Percentiles rank a stretch among this genome's conserved stretches.
Conservation (phyloP, 1,140 invertebrate species). For the Zaprionus davidi region DNA sequence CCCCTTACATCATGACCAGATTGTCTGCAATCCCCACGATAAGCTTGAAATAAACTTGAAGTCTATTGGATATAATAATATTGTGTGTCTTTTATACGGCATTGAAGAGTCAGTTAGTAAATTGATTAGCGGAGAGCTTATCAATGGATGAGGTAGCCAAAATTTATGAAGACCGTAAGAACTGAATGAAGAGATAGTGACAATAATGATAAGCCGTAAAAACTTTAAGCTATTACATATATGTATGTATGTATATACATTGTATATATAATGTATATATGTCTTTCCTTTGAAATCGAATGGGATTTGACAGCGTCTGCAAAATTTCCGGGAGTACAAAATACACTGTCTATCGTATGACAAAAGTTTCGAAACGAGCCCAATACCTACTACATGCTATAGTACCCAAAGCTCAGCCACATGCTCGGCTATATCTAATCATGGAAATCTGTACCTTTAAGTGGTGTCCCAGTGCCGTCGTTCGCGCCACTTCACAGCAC, state of each 20-base stretch:
- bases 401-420: conserved; percentile 31
- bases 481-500: conserved; percentile 47
- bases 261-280: not conserved
- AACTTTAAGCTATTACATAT: not conserved
- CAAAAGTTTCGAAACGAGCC: conserved; percentile 4
- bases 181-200: conserved; percentile 25
- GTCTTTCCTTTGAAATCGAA: not conserved
- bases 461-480: conserved; percentile 34
- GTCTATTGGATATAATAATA: conserved; percentile 52
- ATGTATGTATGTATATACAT: not conserved
- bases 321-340: conserved; percentile 8
- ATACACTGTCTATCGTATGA: conserved; percentile 16
- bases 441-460: conserved; percentile 40
- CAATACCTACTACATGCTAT: conserved; percentile 9
- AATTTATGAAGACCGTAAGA: conserved; percentile 27
- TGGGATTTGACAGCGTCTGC: not conserved
- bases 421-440: conserved; percentile 71
- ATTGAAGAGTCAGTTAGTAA: conserved; percentile 19
- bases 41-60: conserved; percentile 19
- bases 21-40: conserved; percentile 18
- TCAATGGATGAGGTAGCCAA: conserved; percentile 25
- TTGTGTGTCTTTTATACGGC: conserved; percentile 3
- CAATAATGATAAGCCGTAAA: conserved; percentile 6
- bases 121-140: conserved; percentile 54
- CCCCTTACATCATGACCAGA: not conserved